These are phyloP conservation scores for Cydia fagiglandana DNA, from an alignment of 1,140 invertebrate species.

Conservation along the genomic window DNA sequence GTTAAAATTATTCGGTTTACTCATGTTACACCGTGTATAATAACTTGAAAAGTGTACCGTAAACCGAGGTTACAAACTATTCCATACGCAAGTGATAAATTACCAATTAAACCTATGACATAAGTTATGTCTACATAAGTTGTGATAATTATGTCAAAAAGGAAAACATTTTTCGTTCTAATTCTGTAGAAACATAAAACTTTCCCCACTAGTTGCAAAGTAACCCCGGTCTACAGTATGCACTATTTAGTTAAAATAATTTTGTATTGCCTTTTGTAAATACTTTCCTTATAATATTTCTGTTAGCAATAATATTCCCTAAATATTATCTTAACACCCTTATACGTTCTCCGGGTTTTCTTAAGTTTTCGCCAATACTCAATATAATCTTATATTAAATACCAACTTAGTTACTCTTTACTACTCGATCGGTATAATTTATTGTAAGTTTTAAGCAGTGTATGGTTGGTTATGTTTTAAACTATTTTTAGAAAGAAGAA, in stretches of 20 bases:
- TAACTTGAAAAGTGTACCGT: not conserved
- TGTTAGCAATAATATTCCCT: constrained; percentile 6
- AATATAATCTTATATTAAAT: constrained; percentile 34
- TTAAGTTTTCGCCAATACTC: constrained; percentile 46
- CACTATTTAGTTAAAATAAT: not conserved
- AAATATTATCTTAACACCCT: not conserved
- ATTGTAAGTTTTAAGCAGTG: constrained; percentile 30
- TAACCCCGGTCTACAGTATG: not conserved
- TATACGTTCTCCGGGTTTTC: constrained; percentile 37
- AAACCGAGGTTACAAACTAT: not conserved
- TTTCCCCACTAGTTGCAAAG: not conserved
- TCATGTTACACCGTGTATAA: too few species aligned
- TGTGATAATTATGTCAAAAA: too few species aligned
- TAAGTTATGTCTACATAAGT: too few species aligned
- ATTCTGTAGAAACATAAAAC: too few species aligned
- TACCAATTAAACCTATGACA: not conserved
- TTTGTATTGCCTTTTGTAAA: constrained; percentile 50
- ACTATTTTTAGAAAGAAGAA: not conserved
- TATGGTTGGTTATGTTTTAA: constrained; percentile 7
- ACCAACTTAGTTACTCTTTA: constrained; percentile 39
- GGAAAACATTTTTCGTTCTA: too few species aligned
- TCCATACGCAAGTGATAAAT: not conserved
- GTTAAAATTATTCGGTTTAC: too few species aligned
- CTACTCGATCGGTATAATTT: constrained; percentile 26
- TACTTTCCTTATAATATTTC: constrained; percentile 40